phyloP scores from a whole-genome alignment of 37 sponge, comb jelly and placozoan genomes.

The Petrosia ficiformis region DNA sequence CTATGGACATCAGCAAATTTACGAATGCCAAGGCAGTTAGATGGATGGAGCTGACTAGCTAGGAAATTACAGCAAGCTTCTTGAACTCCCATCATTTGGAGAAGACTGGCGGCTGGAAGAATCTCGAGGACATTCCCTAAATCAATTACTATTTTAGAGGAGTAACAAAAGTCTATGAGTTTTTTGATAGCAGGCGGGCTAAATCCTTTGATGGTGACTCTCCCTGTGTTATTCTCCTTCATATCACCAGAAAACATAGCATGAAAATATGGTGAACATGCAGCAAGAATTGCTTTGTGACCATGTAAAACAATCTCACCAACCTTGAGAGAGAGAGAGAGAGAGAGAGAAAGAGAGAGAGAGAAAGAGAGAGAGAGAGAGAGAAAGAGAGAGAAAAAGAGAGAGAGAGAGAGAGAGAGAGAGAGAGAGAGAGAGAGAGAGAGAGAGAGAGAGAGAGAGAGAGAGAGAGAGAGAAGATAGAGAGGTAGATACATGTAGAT shows the following conservation, averaged over 20 bases:
- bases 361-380: too few relatives aligned
- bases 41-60: constrained; percentile 59
- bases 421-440: too few relatives aligned
- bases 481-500: too few relatives aligned
- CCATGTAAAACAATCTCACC: neutral
- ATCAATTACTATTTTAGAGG: constrained; percentile 19
- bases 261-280: constrained; percentile 17
- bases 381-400: too few relatives aligned
- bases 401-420: too few relatives aligned
- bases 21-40: constrained; percentile 67
- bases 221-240: constrained; percentile 39
- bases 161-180: constrained; percentile 59
- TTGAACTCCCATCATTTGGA: constrained; percentile 58
- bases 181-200: constrained; percentile 32
- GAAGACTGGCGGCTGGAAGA: constrained; percentile 41
- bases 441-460: too few relatives aligned
- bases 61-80: constrained; percentile 66
- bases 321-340: too few relatives aligned
- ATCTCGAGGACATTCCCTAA: constrained; percentile 47
- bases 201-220: constrained; percentile 47
- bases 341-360: too few relatives aligned
- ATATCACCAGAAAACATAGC: constrained; percentile 36
- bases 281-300: constrained; percentile 40
- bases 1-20: constrained; percentile 48
- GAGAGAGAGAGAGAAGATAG: too few relatives aligned